Conservation (phyloP, 2,113 vertebrate genomes). For the Zeus faber region DNA sequence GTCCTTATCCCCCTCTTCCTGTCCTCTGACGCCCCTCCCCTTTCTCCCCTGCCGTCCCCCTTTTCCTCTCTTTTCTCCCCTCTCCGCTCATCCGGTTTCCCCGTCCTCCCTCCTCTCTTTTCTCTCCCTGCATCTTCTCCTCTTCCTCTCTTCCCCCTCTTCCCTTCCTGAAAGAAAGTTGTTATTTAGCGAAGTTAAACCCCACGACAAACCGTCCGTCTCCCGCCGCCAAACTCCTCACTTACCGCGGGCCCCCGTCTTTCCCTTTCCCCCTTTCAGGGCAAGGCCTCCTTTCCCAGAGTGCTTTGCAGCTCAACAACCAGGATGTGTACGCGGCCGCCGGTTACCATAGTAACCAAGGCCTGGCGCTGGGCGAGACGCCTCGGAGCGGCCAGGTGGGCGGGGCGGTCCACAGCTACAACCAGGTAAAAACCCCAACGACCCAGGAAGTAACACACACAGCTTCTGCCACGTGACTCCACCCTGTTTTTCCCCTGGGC, state of each 20-base stretch:
- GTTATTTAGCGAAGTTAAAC: neutral
- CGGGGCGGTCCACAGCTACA: slow-evolving; percentile 89
- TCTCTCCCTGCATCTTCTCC: neutral
- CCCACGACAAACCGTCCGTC: neutral
- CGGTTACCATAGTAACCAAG: slow-evolving; percentile 98
- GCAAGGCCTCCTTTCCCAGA: slow-evolving; percentile 96
- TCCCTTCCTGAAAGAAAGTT: no score
- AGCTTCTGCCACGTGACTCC: no score
- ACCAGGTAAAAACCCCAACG: slow-evolving; percentile 82
- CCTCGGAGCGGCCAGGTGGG: slow-evolving; percentile 82
- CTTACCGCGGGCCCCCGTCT: slow-evolving; percentile 16
- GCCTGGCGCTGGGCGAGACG: slow-evolving; percentile 86
- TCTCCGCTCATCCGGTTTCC: neutral
- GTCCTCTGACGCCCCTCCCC: neutral
- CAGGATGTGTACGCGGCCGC: slow-evolving; percentile 93
- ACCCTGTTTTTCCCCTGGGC: no score
- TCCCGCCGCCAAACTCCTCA: neutral
- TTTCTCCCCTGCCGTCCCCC: neutral
- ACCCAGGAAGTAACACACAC: no score
- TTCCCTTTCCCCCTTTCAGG: slow-evolving; percentile 69
- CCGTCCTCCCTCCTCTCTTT: neutral
- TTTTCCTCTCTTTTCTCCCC: neutral
- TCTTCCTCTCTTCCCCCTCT: slow-evolving; percentile 11
- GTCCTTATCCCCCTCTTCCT: neutral
- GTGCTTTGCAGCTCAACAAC: slow-evolving; percentile 93